These are phyloP conservation scores for Montipora capitata DNA, from an alignment of 92 coral and sea anemone species.

Conservation along the genomic window DNA sequence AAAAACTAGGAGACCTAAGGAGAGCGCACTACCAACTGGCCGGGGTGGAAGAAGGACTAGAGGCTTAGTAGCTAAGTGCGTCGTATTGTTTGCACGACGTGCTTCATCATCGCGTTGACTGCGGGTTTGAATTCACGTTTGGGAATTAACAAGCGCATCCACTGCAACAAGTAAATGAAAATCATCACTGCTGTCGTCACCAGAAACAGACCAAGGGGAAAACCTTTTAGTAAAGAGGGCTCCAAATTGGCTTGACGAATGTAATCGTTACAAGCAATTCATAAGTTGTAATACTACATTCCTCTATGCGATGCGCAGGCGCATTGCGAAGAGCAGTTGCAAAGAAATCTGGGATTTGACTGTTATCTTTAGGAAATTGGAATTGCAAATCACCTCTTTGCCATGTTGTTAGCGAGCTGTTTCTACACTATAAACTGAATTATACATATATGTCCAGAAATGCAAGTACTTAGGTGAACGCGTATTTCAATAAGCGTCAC, in stretches of 20 bases:
- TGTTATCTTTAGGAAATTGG: too few species aligned
- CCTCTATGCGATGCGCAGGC: not conserved
- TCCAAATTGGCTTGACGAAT: not conserved
- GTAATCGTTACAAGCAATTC: not conserved
- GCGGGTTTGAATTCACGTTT: not conserved
- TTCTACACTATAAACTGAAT: too few species aligned
- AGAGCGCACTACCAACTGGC: conserved; percentile 97
- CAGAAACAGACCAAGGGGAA: not conserved
- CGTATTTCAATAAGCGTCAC: too few species aligned
- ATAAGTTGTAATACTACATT: not conserved
- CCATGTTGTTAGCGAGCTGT: too few species aligned
- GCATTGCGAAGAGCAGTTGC: not conserved
- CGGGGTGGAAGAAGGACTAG: conserved; percentile 87
- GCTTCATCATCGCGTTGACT: not conserved
- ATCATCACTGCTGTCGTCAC: not conserved
- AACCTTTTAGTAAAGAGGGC: not conserved
- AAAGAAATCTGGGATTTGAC: not conserved
- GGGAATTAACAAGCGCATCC: too few species aligned
- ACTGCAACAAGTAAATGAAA: not conserved
- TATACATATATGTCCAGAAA: too few species aligned
- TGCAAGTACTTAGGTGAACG: too few species aligned
- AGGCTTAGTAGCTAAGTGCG: conserved; percentile 11
- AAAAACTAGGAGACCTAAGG: conserved; percentile 92
- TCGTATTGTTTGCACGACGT: not conserved
- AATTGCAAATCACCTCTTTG: too few species aligned